Base-by-base conservation (phyloP, 2,797 vertebrate genomes). In the Odontamblyopus rebecca region DNA sequence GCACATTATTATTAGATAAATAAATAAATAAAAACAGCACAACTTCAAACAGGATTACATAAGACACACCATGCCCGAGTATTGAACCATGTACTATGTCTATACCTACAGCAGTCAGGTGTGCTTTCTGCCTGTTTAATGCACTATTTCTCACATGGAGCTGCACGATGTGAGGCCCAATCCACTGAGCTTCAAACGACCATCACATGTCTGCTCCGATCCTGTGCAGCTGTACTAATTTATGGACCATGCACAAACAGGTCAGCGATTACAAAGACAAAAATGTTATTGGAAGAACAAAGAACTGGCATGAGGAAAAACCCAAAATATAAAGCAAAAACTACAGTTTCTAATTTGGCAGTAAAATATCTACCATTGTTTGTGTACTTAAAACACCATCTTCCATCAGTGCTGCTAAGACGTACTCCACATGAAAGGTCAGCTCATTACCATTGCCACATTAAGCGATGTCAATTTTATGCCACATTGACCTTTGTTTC, bases 401-500 rank as follows among this genome's bases (percentile, higher is more conserved):
- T 66, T 29, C 26, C 44, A 66, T 32, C 50, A 72, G 51, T 27
- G 72, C 26, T 62, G 50, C 50, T 29, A 63, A 57, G 48, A 56
- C 5, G 60, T 3, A 6, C 67, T 75, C 44, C 69, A 72, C 65
- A 6, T 68, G 32, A 88, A 88, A 89, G 78, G 84, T 85, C 80
- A 85, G n/a, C 81, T 86, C 78, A 87, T 89, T 89, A 82, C 73
- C 57, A 78, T 82, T 80, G 54, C 29, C 70, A 68, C 83, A 84
- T 89, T 88, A 88, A 80, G 75, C 74, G 74, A 84, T 85, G 82
- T 79, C 82, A 82, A 78, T 83, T 86, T 88, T 80, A 87, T 82
- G 85, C 71, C 82, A 87, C 70, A 73, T 62, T 85, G 84, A 89
- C 84, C 88, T 85, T 85, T 88, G 82, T 88, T 89, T 80, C 85